Evolutionary conservation across 1,140 invertebrate species (phyloP), one percentile per base, ranked within the genome.

Genomic region (Luehdorfia chinensis): DNA sequence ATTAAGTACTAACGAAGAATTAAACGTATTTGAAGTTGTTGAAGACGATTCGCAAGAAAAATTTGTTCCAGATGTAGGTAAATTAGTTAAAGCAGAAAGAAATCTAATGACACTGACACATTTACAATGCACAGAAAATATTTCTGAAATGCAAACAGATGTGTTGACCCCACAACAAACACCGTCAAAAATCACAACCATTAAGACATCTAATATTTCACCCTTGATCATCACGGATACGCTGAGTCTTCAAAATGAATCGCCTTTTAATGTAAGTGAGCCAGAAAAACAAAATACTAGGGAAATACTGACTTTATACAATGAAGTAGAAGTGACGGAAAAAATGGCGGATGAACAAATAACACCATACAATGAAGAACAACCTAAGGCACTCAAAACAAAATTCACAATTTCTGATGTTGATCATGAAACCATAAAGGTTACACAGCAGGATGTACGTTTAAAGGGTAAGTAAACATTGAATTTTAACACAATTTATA

Each of bases 71-170:
- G 16, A 50, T 9, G 11, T 55, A 54, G 43, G 28, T 32, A 67
- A 66, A 41, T 25, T 36, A 41, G 58, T 36, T 14, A 67, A 25
- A 39, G 77, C 77, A 15, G 59, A 67, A 52, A 60, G 66, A 54
- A 58, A 52, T 21, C 32, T 81, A 2, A 68, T 59, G 23, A 52
- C 64, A 21, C 53, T 79, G 14, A 62, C 66, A 62, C 69, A 75
- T 44, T 34, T 84, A 59, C 66, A 79, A 57, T 81, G 75, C 46
- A 65, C 62, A 23, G 80, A 81, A 68, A 73, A 72, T 51, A 51
- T 76, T 52, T 27, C 57, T 27, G 67, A 70, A 62, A 53, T 54
- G 48, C 52, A 66, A 36, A 31, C 54, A 7, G 60, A 70, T 27
- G 62, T 74, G 46, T 52, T 81, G 4, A 25, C 49, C 33, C 58